Evolutionary conservation across 2,113 vertebrate genomes (phyloP), one percentile per base, ranked within the genome.

Genomic region (Pandion haliaetus): DNA sequence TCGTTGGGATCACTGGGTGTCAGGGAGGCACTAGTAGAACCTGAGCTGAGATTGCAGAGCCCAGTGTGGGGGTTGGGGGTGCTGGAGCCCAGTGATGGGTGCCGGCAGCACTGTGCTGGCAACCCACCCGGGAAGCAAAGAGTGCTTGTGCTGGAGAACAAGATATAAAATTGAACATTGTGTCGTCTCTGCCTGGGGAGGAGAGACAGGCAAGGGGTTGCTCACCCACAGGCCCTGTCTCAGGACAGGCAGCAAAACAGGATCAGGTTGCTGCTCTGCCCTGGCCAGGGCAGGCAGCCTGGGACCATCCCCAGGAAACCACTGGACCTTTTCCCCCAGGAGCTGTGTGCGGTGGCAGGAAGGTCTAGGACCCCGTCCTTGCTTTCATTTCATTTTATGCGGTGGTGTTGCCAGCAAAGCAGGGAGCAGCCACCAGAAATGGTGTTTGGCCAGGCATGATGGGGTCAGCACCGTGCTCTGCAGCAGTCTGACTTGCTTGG

Each of bases 111-210:
- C 38, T 2, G 1, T 0, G 1, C 40, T 86, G 38, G 47, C 28
- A 62, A 21, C 24, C 6, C 18, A 31, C 7, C 5, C 0, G 0
- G 28, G 21, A 62, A 55, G 31, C 7, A 47, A n/a, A 87, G 25
- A 5, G 25, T 7, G 8, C 12, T 32, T 5, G 16, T 47, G 47
- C 31, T 10, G 42, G 9, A 3, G 5, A 58, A 11, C 0, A 3
- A 42, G 25, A 2, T 12, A 2, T 1, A 23, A 45, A 63, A 24
- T 6, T 21, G 20, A 23, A 2, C 0, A 0, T 14, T 17, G 7
- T 77, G 14, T 38, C 1, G 5, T 38, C 3, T 54, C 23, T 42
- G 36, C 25, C 16, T 0, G 0, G 0, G 5, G 6, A 42, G n/a
- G 8, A 26, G 36, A 54, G 14, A 26, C 16, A 50, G 32, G 6